Evolutionary conservation across 2,113 vertebrate species (phyloP).

Genomic region (Pelusios castaneus): DNA sequence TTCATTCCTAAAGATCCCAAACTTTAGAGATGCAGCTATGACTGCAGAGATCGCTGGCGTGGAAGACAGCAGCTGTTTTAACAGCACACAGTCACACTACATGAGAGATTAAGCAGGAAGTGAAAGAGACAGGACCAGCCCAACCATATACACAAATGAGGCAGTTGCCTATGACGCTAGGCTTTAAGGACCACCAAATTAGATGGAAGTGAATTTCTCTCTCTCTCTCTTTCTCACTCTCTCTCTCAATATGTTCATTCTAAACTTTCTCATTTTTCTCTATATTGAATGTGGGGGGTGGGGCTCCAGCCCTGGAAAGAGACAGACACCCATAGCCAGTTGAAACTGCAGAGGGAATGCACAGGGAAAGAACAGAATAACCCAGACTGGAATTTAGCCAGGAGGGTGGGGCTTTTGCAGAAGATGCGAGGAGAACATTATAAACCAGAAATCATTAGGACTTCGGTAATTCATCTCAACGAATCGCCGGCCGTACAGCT

Average conservation of each 20-base stretch:
- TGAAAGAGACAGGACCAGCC: not conserved
- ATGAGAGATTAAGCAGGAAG: not conserved
- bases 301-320: too few species aligned
- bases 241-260: too few species aligned
- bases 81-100: not conserved
- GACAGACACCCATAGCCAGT: not conserved
- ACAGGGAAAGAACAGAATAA: not conserved
- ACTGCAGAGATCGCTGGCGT: accelerated
- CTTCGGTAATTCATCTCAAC: accelerated
- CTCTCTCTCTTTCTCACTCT: too few species aligned
- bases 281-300: too few species aligned
- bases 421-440: accelerated
- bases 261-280: too few species aligned
- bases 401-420: not conserved
- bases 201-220: too few species aligned
- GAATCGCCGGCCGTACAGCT: not conserved
- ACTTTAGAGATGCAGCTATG: not conserved
- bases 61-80: not conserved
- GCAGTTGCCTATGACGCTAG: too few species aligned
- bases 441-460: not conserved
- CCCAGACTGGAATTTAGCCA: not conserved
- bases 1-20: not conserved
- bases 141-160: too few species aligned
- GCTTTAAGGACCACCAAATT: too few species aligned
- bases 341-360: not conserved